Evolutionary conservation across 2,113 vertebrate species (phyloP).

Genomic region (Eudorcas thomsonii): DNA sequence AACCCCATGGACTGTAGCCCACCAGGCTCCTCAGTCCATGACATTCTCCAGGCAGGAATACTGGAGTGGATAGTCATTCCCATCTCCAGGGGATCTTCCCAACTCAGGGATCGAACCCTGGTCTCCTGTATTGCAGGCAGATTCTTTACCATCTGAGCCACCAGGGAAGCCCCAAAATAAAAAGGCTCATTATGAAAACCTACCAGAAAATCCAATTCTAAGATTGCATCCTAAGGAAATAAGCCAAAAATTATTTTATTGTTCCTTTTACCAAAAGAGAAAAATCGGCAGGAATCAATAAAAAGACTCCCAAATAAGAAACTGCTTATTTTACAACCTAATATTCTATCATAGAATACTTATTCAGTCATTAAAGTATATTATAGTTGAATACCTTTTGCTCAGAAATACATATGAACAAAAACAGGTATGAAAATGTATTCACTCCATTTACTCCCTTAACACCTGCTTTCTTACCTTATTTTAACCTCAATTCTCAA

Average conservation of each 20-base stretch:
- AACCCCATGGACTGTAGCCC: not conserved
- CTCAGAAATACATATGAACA: not conserved
- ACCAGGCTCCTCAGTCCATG: not conserved
- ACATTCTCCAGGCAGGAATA: not conserved
- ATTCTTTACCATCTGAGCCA: not conserved
- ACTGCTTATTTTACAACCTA: not conserved
- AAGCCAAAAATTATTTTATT: conserved; percentile 17
- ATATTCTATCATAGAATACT: not conserved
- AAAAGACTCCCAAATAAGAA: conserved; percentile 2
- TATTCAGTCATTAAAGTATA: conserved; percentile 8
- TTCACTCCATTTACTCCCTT: not conserved
- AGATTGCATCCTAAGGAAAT: not conserved
- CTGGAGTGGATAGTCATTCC: not conserved
- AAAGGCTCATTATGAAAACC: not conserved
- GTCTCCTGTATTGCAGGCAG: not conserved
- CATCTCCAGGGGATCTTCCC: not conserved
- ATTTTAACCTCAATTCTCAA: not conserved
- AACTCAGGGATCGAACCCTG: not conserved
- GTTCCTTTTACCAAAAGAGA: not conserved
- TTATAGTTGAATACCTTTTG: not conserved
- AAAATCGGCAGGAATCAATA: not conserved
- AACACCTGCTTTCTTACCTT: not conserved
- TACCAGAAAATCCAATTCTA: conserved; percentile 3
- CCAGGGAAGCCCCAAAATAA: not conserved
- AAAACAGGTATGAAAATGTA: not conserved